Conservation (phyloP, 2,888 invertebrate genomes). For the Rhamnusium bicolor region DNA sequence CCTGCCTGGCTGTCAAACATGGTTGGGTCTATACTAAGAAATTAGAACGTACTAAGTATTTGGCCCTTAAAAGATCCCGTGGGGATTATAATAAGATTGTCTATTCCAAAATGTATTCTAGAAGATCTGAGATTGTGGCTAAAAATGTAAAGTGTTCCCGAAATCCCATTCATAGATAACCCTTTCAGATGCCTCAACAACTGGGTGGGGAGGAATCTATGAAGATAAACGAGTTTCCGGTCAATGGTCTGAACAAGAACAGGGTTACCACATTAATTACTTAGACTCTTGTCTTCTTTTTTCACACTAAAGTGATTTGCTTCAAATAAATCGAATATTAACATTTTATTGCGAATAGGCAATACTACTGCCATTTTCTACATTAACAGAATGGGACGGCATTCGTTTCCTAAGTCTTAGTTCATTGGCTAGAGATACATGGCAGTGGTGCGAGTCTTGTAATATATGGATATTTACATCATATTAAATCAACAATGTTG, state of each 20-base stretch:
- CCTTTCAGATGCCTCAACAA: constrained; percentile 35
- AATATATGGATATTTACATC: constrained; percentile 9
- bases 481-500: constrained; percentile 20
- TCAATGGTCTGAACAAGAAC: constrained; percentile 32
- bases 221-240: constrained; percentile 26
- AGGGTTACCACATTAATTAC: constrained; percentile 38
- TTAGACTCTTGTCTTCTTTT: constrained; percentile 40
- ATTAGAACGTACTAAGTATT: constrained; percentile 41
- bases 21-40: constrained; percentile 42
- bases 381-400: constrained; percentile 45
- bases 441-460: constrained; percentile 31
- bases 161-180: not conserved
- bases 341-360: constrained; percentile 39
- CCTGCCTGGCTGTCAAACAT: constrained; percentile 52
- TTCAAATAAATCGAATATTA: constrained; percentile 17
- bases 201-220: constrained; percentile 39
- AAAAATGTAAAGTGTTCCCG: not conserved
- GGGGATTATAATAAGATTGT: constrained; percentile 37
- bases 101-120: constrained; percentile 2
- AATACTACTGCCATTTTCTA: constrained; percentile 45
- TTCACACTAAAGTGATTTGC: constrained; percentile 41
- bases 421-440: not conserved
- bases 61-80: constrained; percentile 26
- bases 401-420: constrained; percentile 26
- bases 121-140: constrained; percentile 48